Percentiles rank a stretch among this genome's conserved stretches.
Evolutionary conservation across 1,140 invertebrate species (phyloP).

Genomic region (Ostrea denselamellosa): DNA sequence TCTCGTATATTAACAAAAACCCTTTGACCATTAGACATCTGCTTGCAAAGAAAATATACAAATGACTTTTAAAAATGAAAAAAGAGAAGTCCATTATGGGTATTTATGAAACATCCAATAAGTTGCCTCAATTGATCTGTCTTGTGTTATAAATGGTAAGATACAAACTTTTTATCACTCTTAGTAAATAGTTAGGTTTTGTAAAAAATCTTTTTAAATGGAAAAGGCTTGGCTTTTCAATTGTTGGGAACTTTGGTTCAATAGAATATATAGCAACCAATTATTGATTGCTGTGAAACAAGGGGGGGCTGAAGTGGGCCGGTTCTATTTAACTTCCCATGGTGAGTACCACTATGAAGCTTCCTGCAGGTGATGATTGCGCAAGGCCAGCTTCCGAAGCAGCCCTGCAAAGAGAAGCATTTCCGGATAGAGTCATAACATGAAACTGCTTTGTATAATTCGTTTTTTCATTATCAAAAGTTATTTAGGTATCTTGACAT

Average conservation of each 20-base stretch:
- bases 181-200: slow-evolving; percentile 22
- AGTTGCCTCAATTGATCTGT: slow-evolving; percentile 30
- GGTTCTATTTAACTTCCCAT: slow-evolving; percentile 30
- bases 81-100: slow-evolving; percentile 6
- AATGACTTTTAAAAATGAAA: slow-evolving; percentile 21
- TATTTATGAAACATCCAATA: slow-evolving; percentile 27
- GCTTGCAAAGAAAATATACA: slow-evolving; percentile 23
- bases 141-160: slow-evolving; percentile 15
- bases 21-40: slow-evolving; percentile 35
- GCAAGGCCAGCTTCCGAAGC: slow-evolving; percentile 29
- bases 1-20: slow-evolving; percentile 14
- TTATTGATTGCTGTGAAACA: slow-evolving; percentile 5
- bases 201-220: slow-evolving; percentile 33
- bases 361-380: slow-evolving; percentile 18
- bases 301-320: slow-evolving; percentile 31
- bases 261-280: not conserved
- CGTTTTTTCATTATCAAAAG: slow-evolving; percentile 18
- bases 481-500: slow-evolving; percentile 22
- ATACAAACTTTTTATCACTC: slow-evolving; percentile 3
- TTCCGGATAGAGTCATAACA: slow-evolving; percentile 12
- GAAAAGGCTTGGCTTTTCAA: slow-evolving; percentile 27
- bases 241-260: slow-evolving; percentile 7
- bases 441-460: slow-evolving; percentile 31
- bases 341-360: slow-evolving; percentile 5
- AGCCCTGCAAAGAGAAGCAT: not conserved